These are phyloP conservation scores for Trypoxylon attenuatum DNA, from an alignment of 2,888 invertebrate genomes.

Conservation along the genomic window DNA sequence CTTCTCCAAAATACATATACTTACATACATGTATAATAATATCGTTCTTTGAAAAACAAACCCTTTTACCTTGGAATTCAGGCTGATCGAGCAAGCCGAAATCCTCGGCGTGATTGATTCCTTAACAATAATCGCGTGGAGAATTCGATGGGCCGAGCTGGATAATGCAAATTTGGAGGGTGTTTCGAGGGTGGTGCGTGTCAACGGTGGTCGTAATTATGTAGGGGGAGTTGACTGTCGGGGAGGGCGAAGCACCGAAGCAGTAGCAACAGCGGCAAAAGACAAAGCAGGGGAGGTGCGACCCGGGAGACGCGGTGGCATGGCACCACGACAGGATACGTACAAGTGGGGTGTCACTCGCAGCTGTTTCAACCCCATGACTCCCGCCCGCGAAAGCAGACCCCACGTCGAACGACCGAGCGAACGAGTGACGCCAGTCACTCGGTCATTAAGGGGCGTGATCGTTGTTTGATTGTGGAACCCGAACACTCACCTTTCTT, in stretches of 20 bases:
- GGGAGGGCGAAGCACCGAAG: slow-evolving; percentile 15
- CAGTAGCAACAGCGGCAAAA: slow-evolving; percentile 17
- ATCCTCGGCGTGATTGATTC: slow-evolving; percentile 54
- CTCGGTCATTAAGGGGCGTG: slow-evolving; percentile 66
- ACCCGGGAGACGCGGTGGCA: neutral
- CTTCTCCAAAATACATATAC: neutral
- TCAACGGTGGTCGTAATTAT: slow-evolving; percentile 59
- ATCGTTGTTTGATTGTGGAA: slow-evolving; percentile 67
- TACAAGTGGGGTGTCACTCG: slow-evolving; percentile 62
- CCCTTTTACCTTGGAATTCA: slow-evolving; percentile 8
- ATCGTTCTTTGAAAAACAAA: neutral
- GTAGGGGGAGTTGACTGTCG: slow-evolving; percentile 44
- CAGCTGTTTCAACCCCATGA: slow-evolving; percentile 64
- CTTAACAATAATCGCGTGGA: slow-evolving; percentile 52
- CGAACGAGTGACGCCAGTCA: slow-evolving; percentile 60
- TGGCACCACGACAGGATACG: slow-evolving; percentile 37
- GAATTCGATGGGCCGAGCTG: slow-evolving; percentile 41
- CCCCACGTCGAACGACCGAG: slow-evolving; percentile 38
- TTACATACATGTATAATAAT: neutral
- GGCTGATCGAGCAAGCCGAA: neutral
- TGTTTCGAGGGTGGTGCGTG: slow-evolving; percentile 44
- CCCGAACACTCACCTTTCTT: slow-evolving; percentile 44
- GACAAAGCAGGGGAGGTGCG: slow-evolving; percentile 1
- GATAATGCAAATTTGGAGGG: slow-evolving; percentile 61
- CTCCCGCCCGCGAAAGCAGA: slow-evolving; percentile 31